A percentile compares a stretch with the other conserved stretches of the same genome.
These are phyloP conservation scores for Acanthococcus lagerstroemiae DNA, from an alignment of 2,888 invertebrate species.

Conservation along the genomic window DNA sequence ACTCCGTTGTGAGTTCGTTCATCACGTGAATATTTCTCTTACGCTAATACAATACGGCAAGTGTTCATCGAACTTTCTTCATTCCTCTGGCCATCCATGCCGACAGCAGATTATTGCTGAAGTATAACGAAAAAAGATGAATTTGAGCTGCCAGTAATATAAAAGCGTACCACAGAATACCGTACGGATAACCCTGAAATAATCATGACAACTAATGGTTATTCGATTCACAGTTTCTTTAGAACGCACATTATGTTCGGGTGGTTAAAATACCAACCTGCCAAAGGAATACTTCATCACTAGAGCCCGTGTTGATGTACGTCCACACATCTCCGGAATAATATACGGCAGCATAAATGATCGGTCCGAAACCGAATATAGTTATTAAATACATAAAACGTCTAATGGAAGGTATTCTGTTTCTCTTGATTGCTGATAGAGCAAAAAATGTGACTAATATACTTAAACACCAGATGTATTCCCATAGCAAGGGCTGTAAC, in stretches of 20 bases:
- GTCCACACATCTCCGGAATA: slow-evolving; percentile 76
- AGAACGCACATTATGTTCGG: slow-evolving; percentile 9
- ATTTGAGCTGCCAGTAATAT: slow-evolving; percentile 77
- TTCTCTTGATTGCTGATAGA: slow-evolving; percentile 73
- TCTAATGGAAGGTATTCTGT: slow-evolving; percentile 64
- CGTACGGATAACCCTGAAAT: slow-evolving; percentile 77
- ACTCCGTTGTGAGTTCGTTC: background rate
- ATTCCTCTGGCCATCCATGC: slow-evolving; percentile 73
- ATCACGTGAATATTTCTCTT: too few species aligned
- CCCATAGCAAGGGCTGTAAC: slow-evolving; percentile 77
- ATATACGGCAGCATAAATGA: slow-evolving; percentile 68
- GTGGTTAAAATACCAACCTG: slow-evolving; percentile 51
- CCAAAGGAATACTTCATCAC: slow-evolving; percentile 65
- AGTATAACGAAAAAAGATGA: slow-evolving; percentile 74
- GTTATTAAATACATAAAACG: slow-evolving; percentile 71
- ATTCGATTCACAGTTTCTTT: slow-evolving; percentile 2
- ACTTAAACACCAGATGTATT: slow-evolving; percentile 84
- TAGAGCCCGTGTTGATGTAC: slow-evolving; percentile 61
- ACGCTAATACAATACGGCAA: too few species aligned
- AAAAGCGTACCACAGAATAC: slow-evolving; percentile 85
- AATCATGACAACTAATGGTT: background rate
- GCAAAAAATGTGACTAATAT: slow-evolving; percentile 74
- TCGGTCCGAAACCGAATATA: slow-evolving; percentile 67
- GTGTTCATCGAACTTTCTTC: slow-evolving; percentile 56
- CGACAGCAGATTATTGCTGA: slow-evolving; percentile 67